phyloP scores from a whole-genome alignment of 1,140 invertebrate genomes.

The Andricus grossulariae region DNA sequence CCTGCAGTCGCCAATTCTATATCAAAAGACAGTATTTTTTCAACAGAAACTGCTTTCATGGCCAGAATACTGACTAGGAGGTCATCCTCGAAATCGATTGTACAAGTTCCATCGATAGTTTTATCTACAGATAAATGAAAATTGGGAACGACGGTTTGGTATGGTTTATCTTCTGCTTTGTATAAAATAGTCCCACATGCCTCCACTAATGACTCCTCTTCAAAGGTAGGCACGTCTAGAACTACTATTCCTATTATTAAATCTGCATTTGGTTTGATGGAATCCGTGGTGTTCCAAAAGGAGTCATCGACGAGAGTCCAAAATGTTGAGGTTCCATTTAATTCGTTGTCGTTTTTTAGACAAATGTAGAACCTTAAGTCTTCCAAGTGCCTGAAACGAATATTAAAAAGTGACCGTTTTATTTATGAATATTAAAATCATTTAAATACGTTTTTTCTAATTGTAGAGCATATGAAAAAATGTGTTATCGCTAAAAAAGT shows the following conservation, averaged over 20 bases:
- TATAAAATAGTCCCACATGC: constrained; percentile 62
- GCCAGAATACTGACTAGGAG: constrained; percentile 51
- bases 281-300: constrained; percentile 48
- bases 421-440: too few species aligned
- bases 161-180: constrained; percentile 55
- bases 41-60: constrained; percentile 59
- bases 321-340: constrained; percentile 52
- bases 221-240: constrained; percentile 65
- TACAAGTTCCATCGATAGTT: constrained; percentile 48
- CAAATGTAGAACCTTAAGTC: constrained; percentile 60
- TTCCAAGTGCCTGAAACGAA: constrained; percentile 57
- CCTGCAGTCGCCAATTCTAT: constrained; percentile 32
- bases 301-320: constrained; percentile 56
- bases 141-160: constrained; percentile 58
- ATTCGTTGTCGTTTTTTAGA: constrained; percentile 44
- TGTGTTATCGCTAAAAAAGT: too few species aligned
- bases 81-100: constrained; percentile 45
- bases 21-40: constrained; percentile 53
- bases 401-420: not conserved
- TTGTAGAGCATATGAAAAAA: too few species aligned
- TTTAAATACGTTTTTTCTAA: too few species aligned
- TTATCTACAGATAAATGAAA: constrained; percentile 51
- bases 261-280: constrained; percentile 44
- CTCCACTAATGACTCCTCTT: constrained; percentile 40
- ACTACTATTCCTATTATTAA: constrained; percentile 57